Evolutionary conservation across 2,888 invertebrate genomes (phyloP).

Genomic region (Acrobasis consociella): DNA sequence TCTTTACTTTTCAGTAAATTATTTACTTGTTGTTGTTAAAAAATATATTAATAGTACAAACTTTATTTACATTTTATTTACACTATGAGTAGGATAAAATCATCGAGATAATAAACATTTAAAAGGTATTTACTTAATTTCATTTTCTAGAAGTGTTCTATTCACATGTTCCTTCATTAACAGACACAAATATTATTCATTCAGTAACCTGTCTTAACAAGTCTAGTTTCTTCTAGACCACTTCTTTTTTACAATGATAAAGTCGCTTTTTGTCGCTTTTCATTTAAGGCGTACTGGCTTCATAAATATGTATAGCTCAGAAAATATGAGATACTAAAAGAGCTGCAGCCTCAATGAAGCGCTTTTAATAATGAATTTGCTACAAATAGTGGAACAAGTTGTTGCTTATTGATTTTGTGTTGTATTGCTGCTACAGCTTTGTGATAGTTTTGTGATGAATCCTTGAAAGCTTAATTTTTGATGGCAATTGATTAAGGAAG

Average conservation of each 20-base stretch:
- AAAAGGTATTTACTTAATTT: neutral
- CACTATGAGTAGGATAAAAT: too few relatives aligned
- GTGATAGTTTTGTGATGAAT: too few relatives aligned
- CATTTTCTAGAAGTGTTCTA: neutral
- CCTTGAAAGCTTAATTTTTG: too few relatives aligned
- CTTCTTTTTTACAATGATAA: neutral
- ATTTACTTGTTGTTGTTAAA: too few relatives aligned
- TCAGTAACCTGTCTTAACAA: neutral
- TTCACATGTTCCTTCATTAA: neutral
- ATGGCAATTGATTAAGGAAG: too few relatives aligned
- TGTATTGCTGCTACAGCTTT: too few relatives aligned
- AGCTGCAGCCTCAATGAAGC: neutral
- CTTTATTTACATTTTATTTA: too few relatives aligned
- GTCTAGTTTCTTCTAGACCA: neutral
- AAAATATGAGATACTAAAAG: slow-evolving; percentile 1
- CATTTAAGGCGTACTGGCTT: neutral
- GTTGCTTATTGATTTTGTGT: too few relatives aligned
- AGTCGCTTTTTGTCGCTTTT: slow-evolving; percentile 2
- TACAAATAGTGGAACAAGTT: neutral
- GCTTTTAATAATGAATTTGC: neutral
- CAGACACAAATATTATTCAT: neutral
- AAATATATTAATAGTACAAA: too few relatives aligned
- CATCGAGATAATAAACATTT: neutral
- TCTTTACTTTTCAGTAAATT: too few relatives aligned
- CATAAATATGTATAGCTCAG: slow-evolving; percentile 2